Evolutionary conservation across 1,140 invertebrate species (phyloP), one percentile per base, ranked within the genome.

Genomic region (Bombus difficillimus): DNA sequence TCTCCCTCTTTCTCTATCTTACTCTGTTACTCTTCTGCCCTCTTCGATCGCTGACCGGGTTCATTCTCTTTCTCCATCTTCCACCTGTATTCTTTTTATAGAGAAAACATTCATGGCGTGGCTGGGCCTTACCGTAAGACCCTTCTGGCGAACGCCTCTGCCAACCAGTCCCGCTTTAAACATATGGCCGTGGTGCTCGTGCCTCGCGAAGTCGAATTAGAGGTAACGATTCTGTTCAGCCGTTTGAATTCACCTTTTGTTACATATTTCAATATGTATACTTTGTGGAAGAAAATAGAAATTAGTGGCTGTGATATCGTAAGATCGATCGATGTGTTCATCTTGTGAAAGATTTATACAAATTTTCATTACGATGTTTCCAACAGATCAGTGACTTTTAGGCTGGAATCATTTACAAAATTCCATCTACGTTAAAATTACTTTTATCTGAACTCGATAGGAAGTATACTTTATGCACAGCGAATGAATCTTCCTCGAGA

Each of bases 21-120:
- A 68, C 68, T 73, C 34, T 13, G 59, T 32, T 34, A 9, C 81
- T 64, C 75, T 22, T 28, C 47, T 57, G 75, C 34, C 9, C 75
- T 12, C 34, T 32, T 64, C 75, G 75, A 78, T 64, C n/a, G 66
- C 81, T 80, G 73, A 82, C 85, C 81, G 62, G 59, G 66, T 66
- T 85, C 86, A n/a, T 85, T 88, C 73, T 86, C 81, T 83, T 69
- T 59, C 76, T 79, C 57, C 69, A 10, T 83, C 37, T 64, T 39
- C 83, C 81, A 81, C 88, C 66, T 83, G 59, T 68, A 89, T 89
- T 90, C 80, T 89, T 90, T 89, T 87, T 87, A 87, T 82, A 87
- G 59, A 77, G 71, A 66, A 62, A 82, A 81, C 85, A 74, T 90
- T 86, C 81, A 81, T 62, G 82, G 78, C 79, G 57, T 80, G 85